phyloP scores from a whole-genome alignment of 53 echinoderm and acorn worm genomes.

The Zoroaster sp. region DNA sequence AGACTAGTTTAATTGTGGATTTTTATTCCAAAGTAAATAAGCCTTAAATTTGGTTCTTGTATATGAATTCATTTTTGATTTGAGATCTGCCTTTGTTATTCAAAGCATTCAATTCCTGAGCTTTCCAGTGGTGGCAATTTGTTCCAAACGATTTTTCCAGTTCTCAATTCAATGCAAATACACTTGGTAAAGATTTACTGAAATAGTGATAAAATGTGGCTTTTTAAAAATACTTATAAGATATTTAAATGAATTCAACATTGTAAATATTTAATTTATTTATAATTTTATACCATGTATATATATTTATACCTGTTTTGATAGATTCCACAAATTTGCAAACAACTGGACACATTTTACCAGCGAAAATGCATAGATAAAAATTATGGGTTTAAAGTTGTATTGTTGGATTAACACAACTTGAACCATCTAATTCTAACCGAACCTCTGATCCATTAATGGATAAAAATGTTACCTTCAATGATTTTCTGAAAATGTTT shows the following conservation, averaged over 20 bases:
- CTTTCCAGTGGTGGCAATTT: neutral
- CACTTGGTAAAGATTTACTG: neutral
- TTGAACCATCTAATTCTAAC: neutral
- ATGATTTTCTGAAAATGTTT: neutral
- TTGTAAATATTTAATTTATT: neutral
- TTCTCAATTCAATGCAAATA: neutral
- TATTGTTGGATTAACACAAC: neutral
- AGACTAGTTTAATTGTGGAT: too few species aligned
- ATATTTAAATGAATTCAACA: neutral
- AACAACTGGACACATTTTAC: neutral
- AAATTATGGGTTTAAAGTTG: neutral
- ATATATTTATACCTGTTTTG: neutral
- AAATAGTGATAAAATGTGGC: neutral
- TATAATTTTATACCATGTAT: neutral
- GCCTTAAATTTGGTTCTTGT: too few species aligned
- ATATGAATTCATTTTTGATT: too few species aligned
- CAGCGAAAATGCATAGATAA: conserved; percentile 48
- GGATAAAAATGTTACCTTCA: neutral
- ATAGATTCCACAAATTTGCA: neutral
- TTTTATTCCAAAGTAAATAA: too few species aligned
- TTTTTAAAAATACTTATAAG: neutral
- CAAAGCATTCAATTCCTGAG: neutral
- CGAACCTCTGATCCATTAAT: neutral
- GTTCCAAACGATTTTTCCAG: neutral
- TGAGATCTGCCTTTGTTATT: neutral